Evolutionary conservation across 2,888 invertebrate species (phyloP).

Genomic region (Carcina quercana): DNA sequence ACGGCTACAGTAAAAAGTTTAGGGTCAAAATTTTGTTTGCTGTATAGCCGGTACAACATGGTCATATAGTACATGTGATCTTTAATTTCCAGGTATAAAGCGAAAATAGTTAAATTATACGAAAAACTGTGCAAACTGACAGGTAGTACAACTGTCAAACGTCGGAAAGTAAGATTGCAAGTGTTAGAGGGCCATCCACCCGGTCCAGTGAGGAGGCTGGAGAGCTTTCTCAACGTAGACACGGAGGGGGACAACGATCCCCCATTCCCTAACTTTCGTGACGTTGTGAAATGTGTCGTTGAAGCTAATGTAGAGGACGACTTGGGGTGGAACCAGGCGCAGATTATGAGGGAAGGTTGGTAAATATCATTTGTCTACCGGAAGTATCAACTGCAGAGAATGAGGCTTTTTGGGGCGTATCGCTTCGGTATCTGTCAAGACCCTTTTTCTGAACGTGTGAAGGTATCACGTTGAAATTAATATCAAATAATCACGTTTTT

Average conservation of each 20-base stretch:
- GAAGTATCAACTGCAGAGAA: too few relatives aligned
- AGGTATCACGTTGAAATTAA: too few relatives aligned
- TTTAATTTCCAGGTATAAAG: slow-evolving; percentile 34
- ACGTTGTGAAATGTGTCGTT: slow-evolving; percentile 46
- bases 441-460: too few relatives aligned
- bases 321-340: slow-evolving; percentile 29
- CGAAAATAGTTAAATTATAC: slow-evolving; percentile 32
- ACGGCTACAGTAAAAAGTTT: too few relatives aligned
- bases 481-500: too few relatives aligned
- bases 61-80: too few relatives aligned
- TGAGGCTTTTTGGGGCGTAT: too few relatives aligned
- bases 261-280: slow-evolving; percentile 65
- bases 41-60: too few relatives aligned
- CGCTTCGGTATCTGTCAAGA: too few relatives aligned
- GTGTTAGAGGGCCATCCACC: slow-evolving; percentile 32
- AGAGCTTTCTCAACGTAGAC: slow-evolving; percentile 37
- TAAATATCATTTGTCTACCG: neutral
- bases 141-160: slow-evolving; percentile 27
- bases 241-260: slow-evolving; percentile 35
- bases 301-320: slow-evolving; percentile 28
- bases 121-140: slow-evolving; percentile 35
- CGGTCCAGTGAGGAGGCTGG: slow-evolving; percentile 42
- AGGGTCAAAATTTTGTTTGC: too few relatives aligned
- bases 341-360: slow-evolving; percentile 41
- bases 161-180: slow-evolving; percentile 29